A percentile compares a stretch with the other conserved stretches of the same genome.
Conservation (phyloP, 2,113 vertebrate genomes). For the Morphnarchus princeps region DNA sequence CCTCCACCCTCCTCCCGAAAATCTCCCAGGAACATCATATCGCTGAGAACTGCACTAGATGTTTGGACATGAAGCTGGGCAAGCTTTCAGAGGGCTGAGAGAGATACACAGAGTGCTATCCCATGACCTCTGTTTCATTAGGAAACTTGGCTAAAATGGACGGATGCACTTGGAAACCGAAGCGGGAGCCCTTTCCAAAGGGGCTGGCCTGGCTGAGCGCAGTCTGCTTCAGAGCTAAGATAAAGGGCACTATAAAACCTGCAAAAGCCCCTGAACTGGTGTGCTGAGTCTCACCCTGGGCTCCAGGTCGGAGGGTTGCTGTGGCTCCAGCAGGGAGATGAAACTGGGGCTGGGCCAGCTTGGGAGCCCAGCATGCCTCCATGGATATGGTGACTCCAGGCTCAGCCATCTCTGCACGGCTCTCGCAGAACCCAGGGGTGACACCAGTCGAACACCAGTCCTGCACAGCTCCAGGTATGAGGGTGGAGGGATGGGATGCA, state of each 20-base stretch:
- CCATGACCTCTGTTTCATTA: background rate
- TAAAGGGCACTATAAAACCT: background rate
- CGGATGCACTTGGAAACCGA: background rate
- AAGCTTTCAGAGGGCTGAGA: background rate
- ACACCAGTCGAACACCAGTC: background rate
- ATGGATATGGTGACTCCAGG: background rate
- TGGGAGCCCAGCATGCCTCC: background rate
- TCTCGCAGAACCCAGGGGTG: background rate
- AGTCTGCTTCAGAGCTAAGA: background rate
- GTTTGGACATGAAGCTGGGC: background rate
- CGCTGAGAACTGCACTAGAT: background rate
- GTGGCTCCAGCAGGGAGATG: accelerated
- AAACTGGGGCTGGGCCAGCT: background rate
- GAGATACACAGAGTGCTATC: background rate
- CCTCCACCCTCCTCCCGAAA: background rate
- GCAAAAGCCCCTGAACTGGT: background rate
- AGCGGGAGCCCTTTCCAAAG: background rate
- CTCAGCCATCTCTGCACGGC: background rate
- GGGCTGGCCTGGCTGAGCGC: background rate
- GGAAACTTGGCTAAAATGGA: background rate
- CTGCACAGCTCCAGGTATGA: background rate
- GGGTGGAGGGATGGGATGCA: background rate
- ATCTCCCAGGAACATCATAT: background rate
- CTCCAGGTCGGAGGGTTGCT: background rate
- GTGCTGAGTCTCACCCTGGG: background rate